Evolutionary conservation across 2,113 vertebrate species (phyloP), one percentile per base, ranked within the genome.

Genomic region (Meleagris gallopavo): DNA sequence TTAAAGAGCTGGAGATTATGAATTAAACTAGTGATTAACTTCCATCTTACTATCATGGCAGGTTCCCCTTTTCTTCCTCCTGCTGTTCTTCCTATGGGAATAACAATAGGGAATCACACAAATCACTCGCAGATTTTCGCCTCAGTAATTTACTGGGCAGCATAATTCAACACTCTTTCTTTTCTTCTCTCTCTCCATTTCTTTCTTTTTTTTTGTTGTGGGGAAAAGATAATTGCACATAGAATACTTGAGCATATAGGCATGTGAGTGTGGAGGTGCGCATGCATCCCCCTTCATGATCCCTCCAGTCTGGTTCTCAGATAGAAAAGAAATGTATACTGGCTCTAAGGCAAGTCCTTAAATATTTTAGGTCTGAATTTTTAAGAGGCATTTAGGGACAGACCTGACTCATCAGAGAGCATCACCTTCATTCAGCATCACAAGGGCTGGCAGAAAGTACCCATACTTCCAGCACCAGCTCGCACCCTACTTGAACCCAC

Each of bases 1-100:
- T 96, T 96, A 92, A 96, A 97, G 86, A 94, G 79, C 67, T 69
- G 24, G 20, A 93, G 74, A 86, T 69, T 83, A 89, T 5, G 20
- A 96, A 94, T 96, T 91, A 94, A 96, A 92, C 55, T 83, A 76
- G 90, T 93, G 93, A 96, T 95, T 96, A 95, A 95, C 84, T 95
- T 62, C 10, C 55, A 54, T 50, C 40, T 76, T 40, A 52, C 61
- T 81, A 65, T 72, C 4, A 41, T 77, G 86, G 46, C n/a, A 75
- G 67, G n/a, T 62, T 89, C 9, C 17, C 24, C 30, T 86, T 71
- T 80, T 57, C 50, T 80, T 62, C 71, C 70, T 78, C 48, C 45
- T 86, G 55, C 48, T 34, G 20, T 50, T 87, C 34, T 62, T 83
- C 61, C 64, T 64, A 15, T 65, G 45, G 76, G 52, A 87, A 46